These are phyloP conservation scores for Microcebus lehilahytsara DNA, from an alignment of 2,113 vertebrate genomes.

Conservation along the genomic window DNA sequence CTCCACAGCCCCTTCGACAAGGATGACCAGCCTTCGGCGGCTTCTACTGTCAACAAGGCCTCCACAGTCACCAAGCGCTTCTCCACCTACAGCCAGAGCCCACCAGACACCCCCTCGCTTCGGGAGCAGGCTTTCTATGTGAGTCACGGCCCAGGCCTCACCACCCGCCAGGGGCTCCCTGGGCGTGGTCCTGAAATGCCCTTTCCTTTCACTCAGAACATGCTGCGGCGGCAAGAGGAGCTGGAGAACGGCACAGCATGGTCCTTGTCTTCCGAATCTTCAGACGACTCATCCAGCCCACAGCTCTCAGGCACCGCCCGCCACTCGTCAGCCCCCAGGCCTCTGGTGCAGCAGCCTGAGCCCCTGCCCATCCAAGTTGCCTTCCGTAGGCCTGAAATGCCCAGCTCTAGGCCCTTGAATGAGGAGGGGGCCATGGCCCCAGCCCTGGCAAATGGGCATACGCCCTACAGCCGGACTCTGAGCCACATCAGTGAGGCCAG, in stretches of 20 bases:
- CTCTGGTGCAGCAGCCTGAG: slow-evolving; percentile 87
- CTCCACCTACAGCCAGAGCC: slow-evolving; percentile 96
- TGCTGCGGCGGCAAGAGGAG: slow-evolving; percentile 92
- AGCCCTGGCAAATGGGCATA: slow-evolving; percentile 84
- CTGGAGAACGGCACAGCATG: slow-evolving; percentile 94
- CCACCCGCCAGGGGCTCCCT: not conserved
- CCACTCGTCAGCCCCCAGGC: slow-evolving; percentile 83
- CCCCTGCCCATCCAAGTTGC: slow-evolving; percentile 88
- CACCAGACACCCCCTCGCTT: slow-evolving; percentile 93
- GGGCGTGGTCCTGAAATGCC: not conserved
- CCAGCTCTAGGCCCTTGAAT: slow-evolving; percentile 45
- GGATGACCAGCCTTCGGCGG: slow-evolving; percentile 91
- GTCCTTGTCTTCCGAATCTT: slow-evolving; percentile 97
- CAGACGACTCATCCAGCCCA: slow-evolving; percentile 95
- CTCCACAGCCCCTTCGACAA: slow-evolving; percentile 94
- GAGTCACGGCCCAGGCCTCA: slow-evolving; percentile 80
- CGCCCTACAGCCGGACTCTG: slow-evolving; percentile 90
- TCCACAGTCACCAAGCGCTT: slow-evolving; percentile 94
- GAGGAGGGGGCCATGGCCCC: slow-evolving; percentile 62
- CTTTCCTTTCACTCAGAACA: slow-evolving; percentile 86
- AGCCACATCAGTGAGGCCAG: slow-evolving; percentile 97
- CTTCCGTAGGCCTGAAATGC: slow-evolving; percentile 86
- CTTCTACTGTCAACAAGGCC: slow-evolving; percentile 92
- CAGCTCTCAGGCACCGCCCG: slow-evolving; percentile 87
- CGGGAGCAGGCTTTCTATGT: slow-evolving; percentile 99